Base-by-base conservation (phyloP, 2,113 vertebrate genomes). In the Sakesphorus luctuosus region DNA sequence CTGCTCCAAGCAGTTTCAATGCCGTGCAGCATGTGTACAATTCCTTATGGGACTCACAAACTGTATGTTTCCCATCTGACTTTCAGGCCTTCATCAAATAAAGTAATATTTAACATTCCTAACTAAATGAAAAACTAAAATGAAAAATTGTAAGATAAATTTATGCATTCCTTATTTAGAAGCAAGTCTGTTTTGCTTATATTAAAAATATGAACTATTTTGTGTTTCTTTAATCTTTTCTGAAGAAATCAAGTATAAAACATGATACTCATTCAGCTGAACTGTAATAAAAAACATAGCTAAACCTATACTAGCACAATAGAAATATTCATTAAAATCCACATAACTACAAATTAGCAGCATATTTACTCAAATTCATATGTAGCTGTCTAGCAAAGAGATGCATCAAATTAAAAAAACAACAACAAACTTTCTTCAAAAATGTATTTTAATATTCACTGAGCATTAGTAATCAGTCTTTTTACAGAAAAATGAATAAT, bases 31-130 rank as follows among this genome's bases (percentile, higher is more conserved):
- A 3, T 33, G 29, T 33, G 18, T 21, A 2, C 12, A 89, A 33
- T 31, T n/a, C 15, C 4, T 7, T 58, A 25, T 0, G 4, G 33
- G 24, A 56, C 47, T 73, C 58, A 73, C 38, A 71, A 58, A 53
- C 6, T 25, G 0, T 69, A 6, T 1, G 0, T 36, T 90, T 69
- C 23, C 25, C 25, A 12, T 19, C 33, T 6, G 2, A 20, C 36
- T 69, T 81, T 59, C 44, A 59, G 23, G 20, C 10, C 68, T 87
- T 62, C 29, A 53, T 74, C 33, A 49, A 66, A 47, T 16, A 73
- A 92, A 28, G 6, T 9, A 8, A 31, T 69, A 36, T 18, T n/a
- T 56, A 82, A 69, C n/a, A 66, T 74, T 86, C 13, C 72, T 40
- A 40, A 26, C 36, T 13, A 63, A 63, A 40, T 13, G 5, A 63